Base-by-base conservation (phyloP, 1,140 invertebrate genomes). In the Homarus americanus region DNA sequence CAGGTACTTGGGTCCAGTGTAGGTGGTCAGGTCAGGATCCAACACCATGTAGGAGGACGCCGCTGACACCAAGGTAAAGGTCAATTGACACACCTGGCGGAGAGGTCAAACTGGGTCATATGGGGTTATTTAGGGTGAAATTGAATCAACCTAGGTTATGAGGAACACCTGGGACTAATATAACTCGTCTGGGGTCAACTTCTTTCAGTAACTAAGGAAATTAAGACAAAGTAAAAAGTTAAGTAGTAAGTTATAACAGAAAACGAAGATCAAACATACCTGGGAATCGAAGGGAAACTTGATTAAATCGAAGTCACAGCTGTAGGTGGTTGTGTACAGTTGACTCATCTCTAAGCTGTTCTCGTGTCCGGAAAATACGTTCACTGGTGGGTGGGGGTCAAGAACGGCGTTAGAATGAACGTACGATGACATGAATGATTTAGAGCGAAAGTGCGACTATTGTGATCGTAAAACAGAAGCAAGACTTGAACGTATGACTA, bases 271-370 rank as follows among this genome's bases (percentile, higher is more conserved):
- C 15, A 49, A 15, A 49, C 44, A 49, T 10, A 90, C 87, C 87
- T 90, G 87, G 32, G 79, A 24, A 41, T 90, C 87, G 36, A 90
- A 90, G 44, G 87, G 87, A 63, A 90, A 90, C 72, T 75, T 83
- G 24, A 49, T 41, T 1, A 90, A 72, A n/a, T 83, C 5, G 49
- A 90, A 90, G 53, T 84, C 80, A 32, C 87, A 90, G 34, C n/a
- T 83, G 87, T 90, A 90, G 32, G 72, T 76, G 82, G 72, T 69
- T 0, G 40, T 84, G n/a, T 90, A 90, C 0, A 84, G 72, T n/a
- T 90, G 87, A 41, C 80, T 83, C 80, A 84, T 90, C 72, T 90
- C 80, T 44, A 90, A 36, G n/a, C 87, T 90, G 34, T 53, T 84
- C 49, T 90, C 80, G 10, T 76, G 12, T 10, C 87, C 87, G 0